phyloP scores from a whole-genome alignment of 1,140 invertebrate species.

The Drosophila bipectinata region DNA sequence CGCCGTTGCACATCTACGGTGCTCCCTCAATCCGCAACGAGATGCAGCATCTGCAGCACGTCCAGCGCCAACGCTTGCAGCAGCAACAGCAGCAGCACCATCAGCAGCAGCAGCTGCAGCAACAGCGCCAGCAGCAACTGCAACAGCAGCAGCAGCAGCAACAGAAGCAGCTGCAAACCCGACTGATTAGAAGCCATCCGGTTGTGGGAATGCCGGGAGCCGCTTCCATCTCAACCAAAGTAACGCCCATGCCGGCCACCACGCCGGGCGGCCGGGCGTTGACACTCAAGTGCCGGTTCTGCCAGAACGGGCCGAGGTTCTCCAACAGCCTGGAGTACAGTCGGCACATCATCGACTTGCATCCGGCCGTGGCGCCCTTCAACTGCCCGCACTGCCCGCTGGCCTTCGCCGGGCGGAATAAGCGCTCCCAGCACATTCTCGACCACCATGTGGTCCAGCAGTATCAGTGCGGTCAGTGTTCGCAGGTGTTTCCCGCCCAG shows the following conservation, averaged over 20 bases:
- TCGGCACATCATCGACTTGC: conserved; percentile 75
- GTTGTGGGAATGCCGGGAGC: conserved; percentile 54
- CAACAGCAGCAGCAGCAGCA: conserved; percentile 23
- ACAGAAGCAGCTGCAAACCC: conserved; percentile 21
- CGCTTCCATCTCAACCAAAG: conserved; percentile 42
- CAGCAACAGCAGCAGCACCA: conserved; percentile 19
- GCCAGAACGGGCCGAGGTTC: conserved; percentile 77
- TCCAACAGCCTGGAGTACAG: conserved; percentile 75
- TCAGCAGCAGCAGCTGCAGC: conserved; percentile 14
- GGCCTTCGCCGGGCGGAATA: conserved; percentile 61
- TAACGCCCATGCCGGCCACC: conserved; percentile 51
- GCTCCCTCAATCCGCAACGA: conserved; percentile 35
- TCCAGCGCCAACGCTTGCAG: background rate
- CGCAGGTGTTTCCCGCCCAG: conserved; percentile 73
- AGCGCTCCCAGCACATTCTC: conserved; percentile 74
- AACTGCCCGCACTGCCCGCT: conserved; percentile 75
- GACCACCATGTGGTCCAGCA: conserved; percentile 68
- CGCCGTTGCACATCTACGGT: conserved; percentile 60
- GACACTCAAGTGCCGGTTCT: conserved; percentile 73
- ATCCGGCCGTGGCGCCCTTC: conserved; percentile 69
- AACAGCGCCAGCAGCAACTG: conserved; percentile 21
- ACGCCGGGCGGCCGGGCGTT: conserved; percentile 34
- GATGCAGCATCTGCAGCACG: conserved; percentile 42
- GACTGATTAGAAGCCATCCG: conserved; percentile 55
- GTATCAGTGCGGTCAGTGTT: conserved; percentile 76